Conservation (phyloP, 2,113 vertebrate genomes). For the Cavia aperea region DNA sequence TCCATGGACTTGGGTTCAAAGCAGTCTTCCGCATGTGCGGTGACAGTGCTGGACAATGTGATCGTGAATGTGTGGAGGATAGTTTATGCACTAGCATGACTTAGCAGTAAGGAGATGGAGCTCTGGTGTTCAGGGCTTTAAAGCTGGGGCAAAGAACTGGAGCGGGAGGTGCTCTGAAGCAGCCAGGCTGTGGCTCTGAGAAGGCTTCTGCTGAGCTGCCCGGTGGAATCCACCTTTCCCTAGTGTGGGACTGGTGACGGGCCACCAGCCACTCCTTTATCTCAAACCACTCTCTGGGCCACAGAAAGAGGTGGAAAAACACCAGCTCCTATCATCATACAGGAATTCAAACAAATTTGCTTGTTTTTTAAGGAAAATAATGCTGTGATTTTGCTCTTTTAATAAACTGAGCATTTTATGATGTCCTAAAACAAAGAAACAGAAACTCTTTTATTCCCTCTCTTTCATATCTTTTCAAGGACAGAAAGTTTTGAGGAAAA, state of each 20-base stretch:
- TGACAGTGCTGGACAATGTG: no score
- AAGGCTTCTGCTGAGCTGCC: accelerated
- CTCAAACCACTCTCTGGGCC: not conserved
- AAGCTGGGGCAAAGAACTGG: not conserved
- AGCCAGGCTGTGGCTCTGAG: accelerated
- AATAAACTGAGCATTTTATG: not conserved
- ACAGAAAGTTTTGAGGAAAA: not conserved
- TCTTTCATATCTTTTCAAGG: not conserved
- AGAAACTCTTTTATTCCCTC: not conserved
- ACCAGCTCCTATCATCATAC: not conserved
- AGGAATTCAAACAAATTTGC: not conserved
- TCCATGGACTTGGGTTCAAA: not conserved
- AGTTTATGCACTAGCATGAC: no score
- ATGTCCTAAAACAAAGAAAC: not conserved
- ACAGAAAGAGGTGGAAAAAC: not conserved
- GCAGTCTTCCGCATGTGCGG: not conserved
- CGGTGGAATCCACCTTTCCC: not conserved
- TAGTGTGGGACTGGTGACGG: accelerated
- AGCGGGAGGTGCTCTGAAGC: not conserved
- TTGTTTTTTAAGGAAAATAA: not conserved
- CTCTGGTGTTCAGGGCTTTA: not conserved
- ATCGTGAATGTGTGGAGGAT: not conserved
- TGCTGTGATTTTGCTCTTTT: not conserved
- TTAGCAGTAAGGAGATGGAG: not conserved
- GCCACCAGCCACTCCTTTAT: not conserved